phyloP scores from a whole-genome alignment of 2,888 invertebrate species.

The Andrena camellia region DNA sequence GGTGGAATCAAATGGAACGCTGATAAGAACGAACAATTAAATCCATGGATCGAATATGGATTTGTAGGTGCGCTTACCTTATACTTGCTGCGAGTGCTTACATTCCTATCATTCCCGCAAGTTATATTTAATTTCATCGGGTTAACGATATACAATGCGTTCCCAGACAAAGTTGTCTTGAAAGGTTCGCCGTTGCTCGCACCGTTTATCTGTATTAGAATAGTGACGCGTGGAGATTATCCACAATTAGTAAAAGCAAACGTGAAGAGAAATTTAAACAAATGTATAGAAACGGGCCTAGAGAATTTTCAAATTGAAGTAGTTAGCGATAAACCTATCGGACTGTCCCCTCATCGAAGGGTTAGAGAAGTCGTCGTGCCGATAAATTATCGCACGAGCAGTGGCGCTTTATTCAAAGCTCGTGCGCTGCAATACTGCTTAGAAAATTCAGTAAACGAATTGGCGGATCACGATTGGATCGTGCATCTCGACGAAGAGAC shows the following conservation, averaged over 20 bases:
- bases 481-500: constrained; percentile 99
- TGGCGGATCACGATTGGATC: constrained; percentile 97
- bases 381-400: constrained; percentile 93
- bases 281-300: constrained; percentile 94
- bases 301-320: constrained; percentile 98
- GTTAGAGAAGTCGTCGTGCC: constrained; percentile 96
- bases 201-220: constrained; percentile 97
- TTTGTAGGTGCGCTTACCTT: constrained; percentile 90
- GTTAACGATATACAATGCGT: constrained; percentile 95
- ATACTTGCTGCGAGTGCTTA: constrained; percentile 92
- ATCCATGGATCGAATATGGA: constrained; percentile 94
- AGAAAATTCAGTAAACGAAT: constrained; percentile 94
- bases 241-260: constrained; percentile 95
- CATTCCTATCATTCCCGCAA: constrained; percentile 95
- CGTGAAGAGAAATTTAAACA: constrained; percentile 94
- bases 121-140: constrained; percentile 95
- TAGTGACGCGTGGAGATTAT: constrained; percentile 97
- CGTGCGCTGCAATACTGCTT: constrained; percentile 98
- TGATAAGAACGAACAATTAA: constrained; percentile 87
- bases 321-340: constrained; percentile 95
- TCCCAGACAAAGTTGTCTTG: constrained; percentile 95
- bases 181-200: constrained; percentile 96
- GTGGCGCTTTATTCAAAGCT: constrained; percentile 97
- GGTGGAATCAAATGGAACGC: constrained; percentile 79
- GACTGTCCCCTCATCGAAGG: constrained; percentile 91